phyloP scores from a whole-genome alignment of 2,797 vertebrate species.

The Enteromius argenteus region DNA sequence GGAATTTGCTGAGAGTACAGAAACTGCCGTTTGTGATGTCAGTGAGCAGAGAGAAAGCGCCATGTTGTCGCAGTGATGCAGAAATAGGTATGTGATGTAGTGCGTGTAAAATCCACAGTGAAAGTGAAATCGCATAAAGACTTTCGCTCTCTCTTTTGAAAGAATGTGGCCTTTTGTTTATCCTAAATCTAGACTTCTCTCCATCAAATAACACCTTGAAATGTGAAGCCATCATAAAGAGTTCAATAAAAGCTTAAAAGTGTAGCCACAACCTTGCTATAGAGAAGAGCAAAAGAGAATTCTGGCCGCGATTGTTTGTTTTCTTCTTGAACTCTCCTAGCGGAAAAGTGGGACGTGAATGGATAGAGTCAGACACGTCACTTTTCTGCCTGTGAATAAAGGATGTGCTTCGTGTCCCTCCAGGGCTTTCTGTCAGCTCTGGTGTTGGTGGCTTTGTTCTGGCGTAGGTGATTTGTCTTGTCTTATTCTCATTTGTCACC shows the following conservation, averaged over 20 bases:
- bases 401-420: conserved; percentile 37
- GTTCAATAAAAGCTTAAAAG: conserved; percentile 10
- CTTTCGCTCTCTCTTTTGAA: conserved; percentile 13
- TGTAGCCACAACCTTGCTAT: background rate
- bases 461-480: conserved; percentile 55
- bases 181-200: conserved; percentile 30
- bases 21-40: background rate
- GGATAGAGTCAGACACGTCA: conserved; percentile 15
- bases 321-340: conserved; percentile 28
- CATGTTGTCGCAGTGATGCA: background rate
- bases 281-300: background rate
- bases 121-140: conserved; percentile 10
- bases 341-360: conserved; percentile 16
- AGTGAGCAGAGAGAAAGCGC: background rate
- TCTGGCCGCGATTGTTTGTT: conserved; percentile 50
- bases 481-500: conserved; percentile 59
- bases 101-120: conserved; percentile 9
- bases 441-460: conserved; percentile 50
- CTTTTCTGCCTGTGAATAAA: conserved; percentile 52
- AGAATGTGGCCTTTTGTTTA: background rate
- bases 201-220: conserved; percentile 20
- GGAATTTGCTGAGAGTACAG: background rate
- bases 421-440: conserved; percentile 27
- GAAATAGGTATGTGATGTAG: conserved; percentile 9
- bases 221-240: conserved; percentile 16